Evolutionary conservation across 2,888 invertebrate species (phyloP).

Genomic region (Blera fallax): DNA sequence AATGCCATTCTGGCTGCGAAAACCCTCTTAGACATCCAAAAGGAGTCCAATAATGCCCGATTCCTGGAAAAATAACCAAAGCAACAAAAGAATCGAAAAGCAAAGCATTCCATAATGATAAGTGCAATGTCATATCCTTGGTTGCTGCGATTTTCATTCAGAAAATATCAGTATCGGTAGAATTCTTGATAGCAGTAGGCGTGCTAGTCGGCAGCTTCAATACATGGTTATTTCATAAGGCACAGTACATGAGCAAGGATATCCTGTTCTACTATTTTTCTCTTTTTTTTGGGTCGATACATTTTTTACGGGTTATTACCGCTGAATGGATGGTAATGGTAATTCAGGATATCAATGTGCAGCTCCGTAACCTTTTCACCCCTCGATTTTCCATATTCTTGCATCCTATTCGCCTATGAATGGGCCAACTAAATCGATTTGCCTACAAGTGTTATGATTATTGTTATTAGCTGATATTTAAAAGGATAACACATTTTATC

Average conservation of each 20-base stretch:
- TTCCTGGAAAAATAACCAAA: background rate
- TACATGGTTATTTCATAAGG: slow-evolving; percentile 25
- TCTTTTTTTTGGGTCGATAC: slow-evolving; percentile 29
- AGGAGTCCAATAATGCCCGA: background rate
- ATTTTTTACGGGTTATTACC: slow-evolving; percentile 63
- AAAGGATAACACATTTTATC: slow-evolving; percentile 62
- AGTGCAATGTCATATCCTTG: slow-evolving; percentile 40
- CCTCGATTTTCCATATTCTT: background rate
- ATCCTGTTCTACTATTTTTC: slow-evolving; percentile 28
- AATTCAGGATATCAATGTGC: slow-evolving; percentile 56
- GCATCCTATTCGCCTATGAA: slow-evolving; percentile 6
- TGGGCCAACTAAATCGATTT: slow-evolving; percentile 58
- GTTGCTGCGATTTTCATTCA: slow-evolving; percentile 30
- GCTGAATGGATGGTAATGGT: slow-evolving; percentile 58
- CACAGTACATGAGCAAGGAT: slow-evolving; percentile 42
- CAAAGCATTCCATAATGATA: slow-evolving; percentile 24
- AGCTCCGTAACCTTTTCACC: slow-evolving; percentile 15
- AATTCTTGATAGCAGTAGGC: slow-evolving; percentile 40
- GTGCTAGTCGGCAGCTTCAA: slow-evolving; percentile 37
- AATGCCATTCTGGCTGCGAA: background rate
- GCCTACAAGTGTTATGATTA: slow-evolving; percentile 69
- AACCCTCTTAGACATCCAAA: background rate
- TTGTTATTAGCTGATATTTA: slow-evolving; percentile 64
- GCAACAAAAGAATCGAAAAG: background rate
- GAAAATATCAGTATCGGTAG: slow-evolving; percentile 31